phyloP scores from a whole-genome alignment of 2,797 vertebrate species.

The Iguana delicatissima region DNA sequence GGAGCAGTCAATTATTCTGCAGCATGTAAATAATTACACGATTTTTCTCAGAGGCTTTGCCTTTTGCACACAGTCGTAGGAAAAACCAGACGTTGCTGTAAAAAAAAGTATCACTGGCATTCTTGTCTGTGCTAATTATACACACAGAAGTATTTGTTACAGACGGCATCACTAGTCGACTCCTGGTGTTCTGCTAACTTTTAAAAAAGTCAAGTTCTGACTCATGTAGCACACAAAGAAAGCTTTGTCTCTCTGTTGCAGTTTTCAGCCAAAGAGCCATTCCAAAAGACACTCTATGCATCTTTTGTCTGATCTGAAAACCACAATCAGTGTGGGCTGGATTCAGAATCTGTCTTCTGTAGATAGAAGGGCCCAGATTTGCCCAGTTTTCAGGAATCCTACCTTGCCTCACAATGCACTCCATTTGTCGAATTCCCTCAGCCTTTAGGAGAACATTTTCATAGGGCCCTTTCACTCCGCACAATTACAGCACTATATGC shows the following conservation, averaged over 20 bases:
- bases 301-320: conserved; percentile 1
- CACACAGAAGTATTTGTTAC: conserved; percentile 5
- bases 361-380: too few species aligned
- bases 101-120: neutral
- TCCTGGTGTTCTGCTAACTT: neutral
- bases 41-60: conserved; percentile 12
- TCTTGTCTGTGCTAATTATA: conserved; percentile 13
- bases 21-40: neutral
- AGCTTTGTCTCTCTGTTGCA: neutral
- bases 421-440: too few species aligned
- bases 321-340: neutral
- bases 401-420: too few species aligned
- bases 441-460: too few species aligned
- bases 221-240: neutral
- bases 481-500: too few species aligned
- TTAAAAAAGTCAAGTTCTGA: neutral
- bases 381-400: too few species aligned
- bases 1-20: conserved; percentile 22
- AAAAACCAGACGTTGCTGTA: neutral
- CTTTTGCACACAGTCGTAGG: neutral
- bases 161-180: neutral
- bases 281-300: conserved; percentile 17
- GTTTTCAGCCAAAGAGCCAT: conserved; percentile 45
- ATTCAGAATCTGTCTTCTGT: neutral
- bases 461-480: too few species aligned